Evolutionary conservation across 1,140 invertebrate species (phyloP).

Genomic region (Zeugodacus cucurbitae): DNA sequence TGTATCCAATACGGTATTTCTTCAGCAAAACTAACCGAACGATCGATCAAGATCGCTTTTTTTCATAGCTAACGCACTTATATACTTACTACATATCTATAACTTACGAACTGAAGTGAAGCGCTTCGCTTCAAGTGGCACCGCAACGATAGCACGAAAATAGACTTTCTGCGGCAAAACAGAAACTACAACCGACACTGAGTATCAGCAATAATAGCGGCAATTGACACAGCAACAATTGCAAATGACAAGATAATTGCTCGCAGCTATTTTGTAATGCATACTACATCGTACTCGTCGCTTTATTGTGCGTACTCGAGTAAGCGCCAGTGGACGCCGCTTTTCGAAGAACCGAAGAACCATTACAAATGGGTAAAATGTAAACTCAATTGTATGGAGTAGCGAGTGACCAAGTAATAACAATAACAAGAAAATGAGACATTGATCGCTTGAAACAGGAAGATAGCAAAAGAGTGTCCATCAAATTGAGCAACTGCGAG

Average conservation of each 20-base stretch:
- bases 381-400: background rate
- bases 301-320: background rate
- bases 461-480: background rate
- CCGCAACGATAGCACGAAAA: background rate
- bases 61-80: background rate
- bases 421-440: background rate
- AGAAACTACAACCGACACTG: background rate
- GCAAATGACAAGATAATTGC: conserved; percentile 37
- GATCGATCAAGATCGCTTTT: no score
- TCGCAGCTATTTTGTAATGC: conserved; percentile 7
- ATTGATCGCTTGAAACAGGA: background rate
- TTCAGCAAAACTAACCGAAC: no score
- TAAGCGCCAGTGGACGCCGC: background rate
- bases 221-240: conserved; percentile 36
- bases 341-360: background rate
- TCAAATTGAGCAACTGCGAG: conserved; percentile 3
- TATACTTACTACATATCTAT: background rate
- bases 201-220: conserved; percentile 10
- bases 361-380: background rate
- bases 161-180: background rate
- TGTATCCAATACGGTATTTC: no score
- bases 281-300: background rate
- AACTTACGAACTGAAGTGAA: background rate
- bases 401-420: background rate
- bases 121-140: background rate